These are phyloP conservation scores for Zhengitettix transpicula DNA, from an alignment of 2,888 invertebrate genomes.

Conservation along the genomic window DNA sequence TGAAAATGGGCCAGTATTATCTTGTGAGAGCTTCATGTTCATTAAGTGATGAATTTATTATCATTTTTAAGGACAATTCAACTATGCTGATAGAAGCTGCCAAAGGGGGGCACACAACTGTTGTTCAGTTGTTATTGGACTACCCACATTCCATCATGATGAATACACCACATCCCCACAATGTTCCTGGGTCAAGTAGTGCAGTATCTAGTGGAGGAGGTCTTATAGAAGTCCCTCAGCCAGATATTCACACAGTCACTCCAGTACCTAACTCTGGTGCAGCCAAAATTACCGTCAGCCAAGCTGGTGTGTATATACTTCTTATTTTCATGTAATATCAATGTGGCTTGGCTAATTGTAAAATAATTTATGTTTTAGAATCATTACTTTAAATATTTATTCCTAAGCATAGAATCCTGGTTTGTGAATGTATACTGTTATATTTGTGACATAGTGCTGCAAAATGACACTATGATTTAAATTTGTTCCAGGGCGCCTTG, in stretches of 20 bases:
- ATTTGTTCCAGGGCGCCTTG: constrained; percentile 4
- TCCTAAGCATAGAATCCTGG: no score
- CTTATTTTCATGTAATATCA: no score
- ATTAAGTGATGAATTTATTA: no score
- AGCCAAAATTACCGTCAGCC: constrained; percentile 16
- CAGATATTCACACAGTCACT: not conserved
- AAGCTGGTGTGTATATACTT: constrained; percentile 3
- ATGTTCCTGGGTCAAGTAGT: constrained; percentile 5
- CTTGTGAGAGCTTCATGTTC: no score
- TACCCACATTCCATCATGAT: constrained; percentile 77
- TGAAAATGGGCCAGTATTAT: no score
- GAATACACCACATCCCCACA: constrained; percentile 21
- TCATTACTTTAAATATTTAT: no score
- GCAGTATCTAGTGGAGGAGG: not conserved
- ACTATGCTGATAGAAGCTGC: constrained; percentile 98
- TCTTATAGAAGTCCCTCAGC: not conserved
- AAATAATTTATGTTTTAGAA: not conserved
- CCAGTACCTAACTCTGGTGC: constrained; percentile 23
- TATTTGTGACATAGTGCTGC: no score
- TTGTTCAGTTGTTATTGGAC: constrained; percentile 87
- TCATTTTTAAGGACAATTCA: constrained; percentile 61
- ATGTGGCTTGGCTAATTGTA: not conserved
- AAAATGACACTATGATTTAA: no score
- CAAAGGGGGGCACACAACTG: constrained; percentile 91
- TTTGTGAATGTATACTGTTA: no score